Percentiles rank a stretch among this genome's conserved stretches.
Conservation (phyloP, 2,797 vertebrate species). For the Adrianichthys oophorus region DNA sequence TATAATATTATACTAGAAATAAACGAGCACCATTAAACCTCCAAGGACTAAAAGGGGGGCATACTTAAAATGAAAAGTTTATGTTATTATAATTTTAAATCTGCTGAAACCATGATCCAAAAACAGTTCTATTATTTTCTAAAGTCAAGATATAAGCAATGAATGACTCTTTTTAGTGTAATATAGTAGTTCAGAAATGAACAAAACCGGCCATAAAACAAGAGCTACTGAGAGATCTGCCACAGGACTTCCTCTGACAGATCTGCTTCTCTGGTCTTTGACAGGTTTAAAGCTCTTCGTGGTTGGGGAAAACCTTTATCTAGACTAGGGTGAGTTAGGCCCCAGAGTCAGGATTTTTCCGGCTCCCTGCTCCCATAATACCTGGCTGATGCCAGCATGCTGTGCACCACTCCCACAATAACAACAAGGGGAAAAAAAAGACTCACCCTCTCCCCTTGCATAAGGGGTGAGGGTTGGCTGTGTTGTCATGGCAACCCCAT, state of each 20-base stretch:
- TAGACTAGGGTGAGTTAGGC: constrained; percentile 34
- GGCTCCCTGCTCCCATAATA: constrained; percentile 51
- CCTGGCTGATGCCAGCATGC: constrained; percentile 52
- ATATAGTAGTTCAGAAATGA: constrained; percentile 15
- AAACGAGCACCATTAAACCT: too few relatives aligned
- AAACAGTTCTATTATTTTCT: constrained; percentile 12
- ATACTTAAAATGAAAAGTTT: not conserved
- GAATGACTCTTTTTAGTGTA: constrained; percentile 4
- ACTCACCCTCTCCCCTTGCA: constrained; percentile 13
- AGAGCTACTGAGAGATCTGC: constrained; percentile 33
- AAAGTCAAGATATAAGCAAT: constrained; percentile 30
- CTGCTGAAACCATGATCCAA: not conserved
- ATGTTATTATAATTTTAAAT: not conserved
- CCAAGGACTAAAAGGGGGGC: not conserved
- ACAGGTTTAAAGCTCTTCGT: constrained; percentile 57
- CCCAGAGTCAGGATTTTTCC: constrained; percentile 53
- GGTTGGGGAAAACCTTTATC: constrained; percentile 49
- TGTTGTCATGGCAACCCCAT: constrained; percentile 74
- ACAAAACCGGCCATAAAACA: constrained; percentile 32
- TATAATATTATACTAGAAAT: too few relatives aligned
- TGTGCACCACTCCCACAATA: constrained; percentile 36
- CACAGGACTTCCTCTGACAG: constrained; percentile 57
- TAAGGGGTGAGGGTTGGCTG: constrained; percentile 43
- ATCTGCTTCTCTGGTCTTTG: constrained; percentile 56
- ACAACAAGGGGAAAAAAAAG: constrained; percentile 1